These are phyloP conservation scores for Pteria penguin DNA, from an alignment of 2,888 invertebrate species.

Conservation along the genomic window DNA sequence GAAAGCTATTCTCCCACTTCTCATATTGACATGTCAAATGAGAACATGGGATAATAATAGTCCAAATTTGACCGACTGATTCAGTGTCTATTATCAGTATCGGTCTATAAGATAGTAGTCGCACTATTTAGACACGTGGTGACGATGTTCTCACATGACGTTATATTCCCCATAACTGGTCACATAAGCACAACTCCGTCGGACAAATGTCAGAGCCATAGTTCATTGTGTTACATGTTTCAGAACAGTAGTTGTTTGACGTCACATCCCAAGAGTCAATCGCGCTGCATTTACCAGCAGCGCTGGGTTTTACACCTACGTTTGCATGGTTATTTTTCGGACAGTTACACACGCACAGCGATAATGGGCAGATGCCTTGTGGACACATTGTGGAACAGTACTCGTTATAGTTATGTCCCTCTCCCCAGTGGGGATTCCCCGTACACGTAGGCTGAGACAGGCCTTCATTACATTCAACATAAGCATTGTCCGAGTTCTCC, in stretches of 20 bases:
- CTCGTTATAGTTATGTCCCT: slow-evolving; percentile 20
- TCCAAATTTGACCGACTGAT: too few relatives aligned
- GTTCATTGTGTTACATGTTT: background rate
- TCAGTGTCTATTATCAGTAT: too few relatives aligned
- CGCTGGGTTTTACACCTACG: background rate
- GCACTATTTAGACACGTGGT: too few relatives aligned
- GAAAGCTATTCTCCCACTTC: too few relatives aligned
- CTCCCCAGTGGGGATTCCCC: slow-evolving; percentile 31
- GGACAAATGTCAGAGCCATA: background rate
- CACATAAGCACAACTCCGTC: background rate
- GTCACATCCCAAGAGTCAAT: slow-evolving; percentile 18
- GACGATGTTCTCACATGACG: too few relatives aligned
- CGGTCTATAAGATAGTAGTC: too few relatives aligned
- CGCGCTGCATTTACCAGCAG: background rate
- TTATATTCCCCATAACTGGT: background rate
- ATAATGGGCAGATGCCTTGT: slow-evolving; percentile 27
- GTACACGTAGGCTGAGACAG: slow-evolving; percentile 31
- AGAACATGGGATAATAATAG: too few relatives aligned
- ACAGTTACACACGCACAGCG: slow-evolving; percentile 27
- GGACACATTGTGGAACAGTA: slow-evolving; percentile 39
- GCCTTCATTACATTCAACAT: slow-evolving; percentile 36
- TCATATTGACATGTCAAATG: too few relatives aligned
- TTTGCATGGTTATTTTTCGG: background rate
- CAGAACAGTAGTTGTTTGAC: background rate
- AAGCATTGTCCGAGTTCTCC: slow-evolving; percentile 25